Conservation (phyloP, 2,888 invertebrate genomes). For the Caenorhabditis zanzibari region DNA sequence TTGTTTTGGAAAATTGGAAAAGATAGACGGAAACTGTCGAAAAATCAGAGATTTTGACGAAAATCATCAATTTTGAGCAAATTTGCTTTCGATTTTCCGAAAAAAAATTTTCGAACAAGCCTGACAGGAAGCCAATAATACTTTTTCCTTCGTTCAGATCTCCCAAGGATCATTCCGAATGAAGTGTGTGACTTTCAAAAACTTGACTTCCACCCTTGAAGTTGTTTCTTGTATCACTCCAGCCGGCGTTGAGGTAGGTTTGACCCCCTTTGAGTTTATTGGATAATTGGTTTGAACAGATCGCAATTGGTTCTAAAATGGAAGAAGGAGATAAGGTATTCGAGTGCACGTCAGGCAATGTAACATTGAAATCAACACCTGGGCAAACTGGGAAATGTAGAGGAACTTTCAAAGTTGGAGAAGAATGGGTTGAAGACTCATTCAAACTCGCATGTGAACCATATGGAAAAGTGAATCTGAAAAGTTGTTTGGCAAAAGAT, state of each 20-base stretch:
- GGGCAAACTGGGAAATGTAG: constrained; percentile 50
- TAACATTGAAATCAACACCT: constrained; percentile 44
- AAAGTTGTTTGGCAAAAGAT: constrained; percentile 47
- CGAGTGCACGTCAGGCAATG: constrained; percentile 57
- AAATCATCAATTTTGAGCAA: no score
- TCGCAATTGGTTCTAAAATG: constrained; percentile 49
- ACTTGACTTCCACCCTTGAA: constrained; percentile 71
- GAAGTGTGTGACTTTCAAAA: constrained; percentile 69
- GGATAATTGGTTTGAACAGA: constrained; percentile 46
- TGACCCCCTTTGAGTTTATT: background rate
- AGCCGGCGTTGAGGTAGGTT: constrained; percentile 48
- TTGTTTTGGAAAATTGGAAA: no score
- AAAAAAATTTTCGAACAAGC: no score
- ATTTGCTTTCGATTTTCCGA: no score
- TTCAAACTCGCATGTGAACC: constrained; percentile 54
- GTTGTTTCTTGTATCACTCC: constrained; percentile 73
- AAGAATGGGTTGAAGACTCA: constrained; percentile 55
- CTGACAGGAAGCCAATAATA: no score
- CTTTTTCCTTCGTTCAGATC: constrained; percentile 68
- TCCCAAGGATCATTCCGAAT: constrained; percentile 72
- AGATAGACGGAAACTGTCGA: no score
- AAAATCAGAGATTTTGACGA: no score
- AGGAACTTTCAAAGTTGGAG: constrained; percentile 44
- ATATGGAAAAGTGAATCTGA: constrained; percentile 46
- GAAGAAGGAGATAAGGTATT: constrained; percentile 53